Evolutionary conservation across 2,888 invertebrate genomes (phyloP).

Genomic region (Dusona sp.): DNA sequence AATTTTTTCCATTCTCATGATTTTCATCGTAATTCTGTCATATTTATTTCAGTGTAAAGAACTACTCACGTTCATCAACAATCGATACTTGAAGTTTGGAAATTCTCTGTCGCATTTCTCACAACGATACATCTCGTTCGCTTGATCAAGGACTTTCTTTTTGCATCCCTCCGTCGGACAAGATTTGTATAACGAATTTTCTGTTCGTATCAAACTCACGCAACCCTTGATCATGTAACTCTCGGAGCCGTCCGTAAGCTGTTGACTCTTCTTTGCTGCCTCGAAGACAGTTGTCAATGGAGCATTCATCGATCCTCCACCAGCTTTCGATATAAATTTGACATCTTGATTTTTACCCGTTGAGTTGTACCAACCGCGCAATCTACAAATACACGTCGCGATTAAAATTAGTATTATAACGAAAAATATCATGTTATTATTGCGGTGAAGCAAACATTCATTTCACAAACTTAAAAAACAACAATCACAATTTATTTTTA

Average conservation of each 20-base stretch:
- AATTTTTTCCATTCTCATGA: too few species aligned
- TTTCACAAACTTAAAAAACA: not conserved
- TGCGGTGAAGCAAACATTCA: not conserved
- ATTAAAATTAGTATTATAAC: not conserved
- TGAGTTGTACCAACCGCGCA: constrained; percentile 97
- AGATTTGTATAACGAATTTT: constrained; percentile 95
- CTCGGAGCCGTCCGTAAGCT: constrained; percentile 92
- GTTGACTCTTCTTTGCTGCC: constrained; percentile 89
- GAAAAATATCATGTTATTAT: not conserved
- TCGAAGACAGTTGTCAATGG: constrained; percentile 92
- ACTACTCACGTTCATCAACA: constrained; percentile 91
- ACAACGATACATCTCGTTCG: constrained; percentile 95
- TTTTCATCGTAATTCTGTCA: not conserved
- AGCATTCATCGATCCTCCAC: constrained; percentile 86
- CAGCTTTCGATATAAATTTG: constrained; percentile 87
- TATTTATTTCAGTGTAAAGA: not conserved
- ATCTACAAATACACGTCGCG: constrained; percentile 74
- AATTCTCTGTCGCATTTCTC: constrained; percentile 96
- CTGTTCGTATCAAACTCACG: constrained; percentile 91
- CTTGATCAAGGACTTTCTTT: constrained; percentile 96
- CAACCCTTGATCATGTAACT: constrained; percentile 93
- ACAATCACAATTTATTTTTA: too few species aligned
- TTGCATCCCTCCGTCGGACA: constrained; percentile 96
- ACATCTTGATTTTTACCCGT: constrained; percentile 88
- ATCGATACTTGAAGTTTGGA: constrained; percentile 94